These are phyloP conservation scores for Siderastrea siderea DNA, from an alignment of 92 coral and sea anemone genomes.

Conservation along the genomic window DNA sequence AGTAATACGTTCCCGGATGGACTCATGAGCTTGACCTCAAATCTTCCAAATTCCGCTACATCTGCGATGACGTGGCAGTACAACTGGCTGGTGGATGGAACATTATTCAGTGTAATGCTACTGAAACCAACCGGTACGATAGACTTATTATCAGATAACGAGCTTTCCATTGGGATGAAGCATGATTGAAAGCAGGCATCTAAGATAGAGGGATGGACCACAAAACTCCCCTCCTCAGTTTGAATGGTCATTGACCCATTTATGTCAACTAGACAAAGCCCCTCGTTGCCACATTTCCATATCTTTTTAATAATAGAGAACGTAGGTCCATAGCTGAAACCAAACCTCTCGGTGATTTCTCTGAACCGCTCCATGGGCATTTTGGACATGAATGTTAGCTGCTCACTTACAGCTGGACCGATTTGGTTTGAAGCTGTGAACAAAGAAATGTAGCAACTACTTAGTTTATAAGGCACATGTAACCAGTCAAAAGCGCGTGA, in stretches of 20 bases:
- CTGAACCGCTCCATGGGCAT: conserved; percentile 75
- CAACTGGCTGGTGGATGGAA: conserved; percentile 26
- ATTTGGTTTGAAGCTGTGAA: not conserved
- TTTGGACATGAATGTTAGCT: conserved; percentile 55
- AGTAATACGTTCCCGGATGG: conserved; percentile 58
- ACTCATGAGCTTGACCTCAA: conserved; percentile 66
- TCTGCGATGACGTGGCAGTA: conserved; percentile 75
- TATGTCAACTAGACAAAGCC: conserved; percentile 71
- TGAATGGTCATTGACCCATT: conserved; percentile 16
- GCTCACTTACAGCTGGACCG: conserved; percentile 40
- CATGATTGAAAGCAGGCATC: conserved; percentile 94
- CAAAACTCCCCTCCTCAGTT: conserved; percentile 59
- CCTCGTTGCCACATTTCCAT: conserved; percentile 79
- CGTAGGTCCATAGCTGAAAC: conserved; percentile 85
- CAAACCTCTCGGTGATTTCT: conserved; percentile 58
- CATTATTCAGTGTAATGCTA: not conserved
- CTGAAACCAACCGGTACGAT: conserved; percentile 58
- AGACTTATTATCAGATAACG: conserved; percentile 6
- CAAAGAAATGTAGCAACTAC: not conserved
- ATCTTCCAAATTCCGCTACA: conserved; percentile 28
- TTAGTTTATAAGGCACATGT: too few relatives aligned
- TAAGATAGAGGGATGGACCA: conserved; percentile 87
- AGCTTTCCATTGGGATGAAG: conserved; percentile 36
- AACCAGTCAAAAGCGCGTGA: too few relatives aligned
- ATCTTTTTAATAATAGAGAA: conserved; percentile 75